Base-by-base conservation (phyloP, 2,113 vertebrate genomes). In the Brevimyrus niger region DNA sequence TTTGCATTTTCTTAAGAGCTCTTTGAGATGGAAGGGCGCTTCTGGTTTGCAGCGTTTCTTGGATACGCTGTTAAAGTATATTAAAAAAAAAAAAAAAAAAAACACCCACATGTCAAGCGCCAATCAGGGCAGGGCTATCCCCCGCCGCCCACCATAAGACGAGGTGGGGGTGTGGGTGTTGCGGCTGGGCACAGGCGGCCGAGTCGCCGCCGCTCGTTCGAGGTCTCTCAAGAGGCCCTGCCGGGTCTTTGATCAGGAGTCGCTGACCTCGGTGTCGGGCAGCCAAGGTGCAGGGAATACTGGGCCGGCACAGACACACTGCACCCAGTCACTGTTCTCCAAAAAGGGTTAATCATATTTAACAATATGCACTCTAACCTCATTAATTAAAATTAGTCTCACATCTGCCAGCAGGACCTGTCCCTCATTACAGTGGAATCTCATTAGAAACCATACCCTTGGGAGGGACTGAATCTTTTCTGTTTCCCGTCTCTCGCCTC, bases 311-410 rank as follows among this genome's bases (percentile, higher is more conserved):
- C 27, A 51, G 15, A 47, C 21, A 89, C 91, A 91, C 55, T n/a
- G 91, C 92, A 91, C 86, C 91, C 90, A 91, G 91, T 51, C 35
- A 23, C 48, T 73, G 55, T 83, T 87, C 88, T 89, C 53, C 44
- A n/a, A 88, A 47, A 90, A 89, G 91, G 84, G 89, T 91, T 90
- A 84, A 91, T 91, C 86, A 88, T 90, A 88, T 89, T 87, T 89
- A 90, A 91, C 91, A 85, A 90, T 51, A 47, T 83, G 51, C 87
- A 85, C 91, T 89, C 88, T 85, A 85, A 90, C 91, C 91, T 85
- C 65, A 27, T 85, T 90, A 91, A 91, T 91, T 91, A 90, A 90
- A 89, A 89, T 58, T 44, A 89, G 61, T 88, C 89, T 88, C 89
- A 89, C 91, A 89, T 89, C 88, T 90, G 91, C 89, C 88, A 55